These are phyloP conservation scores for Apoderus coryli DNA, from an alignment of 2,888 invertebrate genomes.

Conservation along the genomic window DNA sequence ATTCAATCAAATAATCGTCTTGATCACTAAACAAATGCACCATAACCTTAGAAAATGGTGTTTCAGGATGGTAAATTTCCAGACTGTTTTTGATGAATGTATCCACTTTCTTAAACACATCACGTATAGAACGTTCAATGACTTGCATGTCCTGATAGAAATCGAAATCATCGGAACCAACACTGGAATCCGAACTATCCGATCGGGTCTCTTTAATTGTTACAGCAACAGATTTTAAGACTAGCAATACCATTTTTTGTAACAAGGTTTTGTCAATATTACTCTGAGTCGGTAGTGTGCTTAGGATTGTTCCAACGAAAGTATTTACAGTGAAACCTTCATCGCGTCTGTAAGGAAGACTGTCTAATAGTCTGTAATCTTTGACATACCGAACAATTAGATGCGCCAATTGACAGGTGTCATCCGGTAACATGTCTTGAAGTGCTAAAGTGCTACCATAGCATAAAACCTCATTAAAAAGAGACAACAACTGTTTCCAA, in stretches of 20 bases:
- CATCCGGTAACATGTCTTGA: slow-evolving; percentile 76
- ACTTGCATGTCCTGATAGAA: slow-evolving; percentile 81
- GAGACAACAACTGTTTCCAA: slow-evolving; percentile 69
- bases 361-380: slow-evolving; percentile 60
- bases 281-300: slow-evolving; percentile 24
- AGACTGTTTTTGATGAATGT: slow-evolving; percentile 64
- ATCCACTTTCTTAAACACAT: slow-evolving; percentile 69
- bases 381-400: slow-evolving; percentile 75
- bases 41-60: slow-evolving; percentile 74
- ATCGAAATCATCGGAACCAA: slow-evolving; percentile 73
- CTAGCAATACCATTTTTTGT: slow-evolving; percentile 74
- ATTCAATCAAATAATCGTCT: slow-evolving; percentile 81
- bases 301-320: slow-evolving; percentile 31
- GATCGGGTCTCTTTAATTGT: slow-evolving; percentile 81
- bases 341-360: slow-evolving; percentile 29
- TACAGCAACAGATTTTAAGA: slow-evolving; percentile 77
- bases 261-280: slow-evolving; percentile 61
- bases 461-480: slow-evolving; percentile 82
- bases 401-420: slow-evolving; percentile 76
- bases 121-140: slow-evolving; percentile 72
- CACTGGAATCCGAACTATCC: slow-evolving; percentile 68
- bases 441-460: slow-evolving; percentile 82
- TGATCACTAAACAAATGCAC: slow-evolving; percentile 81
- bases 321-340: slow-evolving; percentile 31
- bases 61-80: slow-evolving; percentile 79